A percentile compares a stretch with the other conserved stretches of the same genome.
phyloP scores from a whole-genome alignment of 2,888 invertebrate genomes.

The Liopterus haemorrhoidalis region DNA sequence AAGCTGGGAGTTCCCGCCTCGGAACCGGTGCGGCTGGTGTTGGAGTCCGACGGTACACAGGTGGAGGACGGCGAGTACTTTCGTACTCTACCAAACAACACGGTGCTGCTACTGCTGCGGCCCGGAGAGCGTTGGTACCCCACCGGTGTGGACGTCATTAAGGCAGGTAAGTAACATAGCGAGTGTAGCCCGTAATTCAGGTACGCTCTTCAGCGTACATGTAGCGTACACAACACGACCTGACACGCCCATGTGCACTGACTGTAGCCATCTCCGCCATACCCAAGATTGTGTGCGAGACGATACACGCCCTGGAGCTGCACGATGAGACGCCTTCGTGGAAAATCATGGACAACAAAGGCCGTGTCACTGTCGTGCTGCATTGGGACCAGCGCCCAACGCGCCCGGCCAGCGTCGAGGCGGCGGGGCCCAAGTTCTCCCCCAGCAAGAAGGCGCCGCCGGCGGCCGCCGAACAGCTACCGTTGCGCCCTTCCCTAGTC shows the following conservation, averaged over 20 bases:
- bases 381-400: conserved; percentile 91
- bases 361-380: conserved; percentile 91
- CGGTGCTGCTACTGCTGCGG: conserved; percentile 79
- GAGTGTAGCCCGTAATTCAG: background rate
- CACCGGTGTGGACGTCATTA: conserved; percentile 89
- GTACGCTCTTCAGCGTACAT: background rate
- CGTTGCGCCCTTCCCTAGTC: conserved; percentile 63
- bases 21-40: conserved; percentile 83
- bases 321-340: conserved; percentile 96
- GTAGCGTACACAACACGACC: background rate
- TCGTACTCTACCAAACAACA: conserved; percentile 86
- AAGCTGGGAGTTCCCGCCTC: conserved; percentile 80
- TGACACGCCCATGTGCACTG: background rate
- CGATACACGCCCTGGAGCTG: conserved; percentile 89
- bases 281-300: conserved; percentile 95
- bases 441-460: conserved; percentile 50
- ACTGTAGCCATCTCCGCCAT: conserved; percentile 85
- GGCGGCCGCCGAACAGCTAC: conserved; percentile 47
- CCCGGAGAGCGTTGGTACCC: conserved; percentile 91
- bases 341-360: conserved; percentile 98
- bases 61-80: conserved; percentile 96
- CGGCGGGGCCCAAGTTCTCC: conserved; percentile 51
- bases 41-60: conserved; percentile 94
- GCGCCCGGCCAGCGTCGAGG: conserved; percentile 49
- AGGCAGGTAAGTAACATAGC: conserved; percentile 68